Conservation (phyloP, 2,113 vertebrate species). For the Lepus timidus region DNA sequence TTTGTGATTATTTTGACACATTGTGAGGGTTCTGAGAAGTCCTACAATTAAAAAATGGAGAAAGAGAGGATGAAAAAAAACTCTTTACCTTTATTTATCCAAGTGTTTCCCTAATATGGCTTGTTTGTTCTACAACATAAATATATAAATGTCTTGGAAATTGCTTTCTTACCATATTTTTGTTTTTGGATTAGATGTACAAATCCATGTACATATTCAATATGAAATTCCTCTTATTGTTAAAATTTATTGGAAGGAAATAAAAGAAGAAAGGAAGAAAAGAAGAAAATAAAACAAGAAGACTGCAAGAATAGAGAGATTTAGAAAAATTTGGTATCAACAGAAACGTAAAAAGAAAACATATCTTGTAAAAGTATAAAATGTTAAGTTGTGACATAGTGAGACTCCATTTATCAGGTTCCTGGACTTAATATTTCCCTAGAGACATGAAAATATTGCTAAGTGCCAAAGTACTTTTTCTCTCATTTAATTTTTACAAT, state of each 20-base stretch:
- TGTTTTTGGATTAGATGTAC: slow-evolving; percentile 35
- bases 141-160: slow-evolving; percentile 26
- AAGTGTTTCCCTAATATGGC: neutral
- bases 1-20: neutral
- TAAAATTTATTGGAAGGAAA: slow-evolving; percentile 57
- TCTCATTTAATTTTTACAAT: slow-evolving; percentile 69
- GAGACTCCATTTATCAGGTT: slow-evolving; percentile 58
- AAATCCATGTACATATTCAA: slow-evolving; percentile 14
- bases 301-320: neutral
- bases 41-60: neutral
- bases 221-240: slow-evolving; percentile 16
- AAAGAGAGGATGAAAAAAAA: neutral
- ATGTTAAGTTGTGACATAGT: slow-evolving; percentile 52
- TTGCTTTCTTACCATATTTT: slow-evolving; percentile 46
- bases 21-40: slow-evolving; percentile 33
- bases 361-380: slow-evolving; percentile 49
- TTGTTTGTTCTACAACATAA: neutral
- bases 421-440: slow-evolving; percentile 59
- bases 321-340: slow-evolving; percentile 36
- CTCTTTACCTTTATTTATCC: slow-evolving; percentile 27
- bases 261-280: slow-evolving; percentile 39
- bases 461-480: slow-evolving; percentile 66
- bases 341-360: slow-evolving; percentile 57
- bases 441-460: slow-evolving; percentile 59
- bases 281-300: slow-evolving; percentile 39